phyloP scores from a whole-genome alignment of 2,888 invertebrate genomes.

The Phortica okadai region DNA sequence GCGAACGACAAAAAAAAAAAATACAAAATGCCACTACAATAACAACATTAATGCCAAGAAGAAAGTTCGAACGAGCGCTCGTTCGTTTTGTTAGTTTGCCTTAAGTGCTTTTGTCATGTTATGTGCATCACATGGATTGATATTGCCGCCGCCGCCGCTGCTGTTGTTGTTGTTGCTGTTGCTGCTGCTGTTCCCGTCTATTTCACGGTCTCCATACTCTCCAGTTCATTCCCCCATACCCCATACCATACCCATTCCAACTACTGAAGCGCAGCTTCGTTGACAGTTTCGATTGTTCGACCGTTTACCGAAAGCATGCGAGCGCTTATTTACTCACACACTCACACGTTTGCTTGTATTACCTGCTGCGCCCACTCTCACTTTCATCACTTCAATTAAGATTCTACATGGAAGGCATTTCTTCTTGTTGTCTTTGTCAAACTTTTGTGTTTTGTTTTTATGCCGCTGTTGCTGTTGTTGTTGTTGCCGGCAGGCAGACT shows the following conservation, averaged over 20 bases:
- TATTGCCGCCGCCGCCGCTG: background rate
- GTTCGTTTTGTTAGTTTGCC: conserved; percentile 10
- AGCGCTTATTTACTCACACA: too few relatives aligned
- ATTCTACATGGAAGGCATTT: conserved; percentile 57
- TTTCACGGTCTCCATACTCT: background rate
- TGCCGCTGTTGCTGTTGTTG: conserved; percentile 18
- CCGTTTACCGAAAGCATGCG: too few relatives aligned
- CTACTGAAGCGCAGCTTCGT: too few relatives aligned
- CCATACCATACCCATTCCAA: too few relatives aligned
- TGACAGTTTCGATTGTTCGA: too few relatives aligned
- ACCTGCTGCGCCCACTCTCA: conserved; percentile 56
- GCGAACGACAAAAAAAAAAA: background rate
- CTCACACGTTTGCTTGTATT: background rate
- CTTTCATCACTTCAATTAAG: conserved; percentile 55
- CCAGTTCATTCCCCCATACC: background rate
- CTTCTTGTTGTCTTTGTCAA: too few relatives aligned
- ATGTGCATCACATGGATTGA: too few relatives aligned
- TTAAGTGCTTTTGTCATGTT: conserved; percentile 13
- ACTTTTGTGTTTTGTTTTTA: too few relatives aligned
- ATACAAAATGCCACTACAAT: background rate
- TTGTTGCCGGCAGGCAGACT: background rate
- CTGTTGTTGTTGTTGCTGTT: background rate
- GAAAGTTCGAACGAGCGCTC: conserved; percentile 14
- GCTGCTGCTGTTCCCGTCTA: background rate
- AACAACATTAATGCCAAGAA: conserved; percentile 10